Percentiles rank a stretch among this genome's conserved stretches.
Evolutionary conservation across 2,888 invertebrate species (phyloP).

Genomic region (Bellardia pandia): DNA sequence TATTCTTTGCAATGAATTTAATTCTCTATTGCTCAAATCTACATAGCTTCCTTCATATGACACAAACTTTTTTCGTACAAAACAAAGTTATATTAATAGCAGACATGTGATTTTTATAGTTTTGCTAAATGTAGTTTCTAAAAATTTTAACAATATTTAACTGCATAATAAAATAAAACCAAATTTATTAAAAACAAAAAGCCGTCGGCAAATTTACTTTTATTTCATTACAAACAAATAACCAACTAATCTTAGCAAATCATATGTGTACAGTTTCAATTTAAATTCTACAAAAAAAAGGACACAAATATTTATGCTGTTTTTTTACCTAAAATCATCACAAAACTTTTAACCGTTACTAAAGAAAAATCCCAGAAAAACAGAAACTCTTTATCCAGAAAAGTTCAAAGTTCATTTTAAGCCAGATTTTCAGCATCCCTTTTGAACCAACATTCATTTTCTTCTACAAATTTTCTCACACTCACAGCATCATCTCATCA

Average conservation of each 20-base stretch:
- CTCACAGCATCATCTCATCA: slow-evolving; percentile 59
- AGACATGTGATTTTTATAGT: too few relatives aligned
- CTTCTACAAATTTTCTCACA: slow-evolving; percentile 63
- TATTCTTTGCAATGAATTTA: too few relatives aligned
- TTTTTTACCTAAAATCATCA: neutral
- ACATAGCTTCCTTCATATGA: too few relatives aligned
- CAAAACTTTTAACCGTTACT: slow-evolving; percentile 32
- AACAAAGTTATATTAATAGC: too few relatives aligned
- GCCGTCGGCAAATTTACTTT: slow-evolving; percentile 41
- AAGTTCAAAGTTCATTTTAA: slow-evolving; percentile 51
- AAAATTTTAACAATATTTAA: too few relatives aligned
- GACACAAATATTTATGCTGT: neutral
- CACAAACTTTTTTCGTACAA: too few relatives aligned
- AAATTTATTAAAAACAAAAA: neutral
- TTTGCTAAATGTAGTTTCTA: too few relatives aligned
- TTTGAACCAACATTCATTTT: neutral
- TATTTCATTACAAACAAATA: neutral
- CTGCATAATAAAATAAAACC: too few relatives aligned
- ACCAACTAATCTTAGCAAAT: neutral
- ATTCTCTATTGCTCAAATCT: too few relatives aligned
- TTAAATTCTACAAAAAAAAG: neutral
- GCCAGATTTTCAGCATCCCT: slow-evolving; percentile 17
- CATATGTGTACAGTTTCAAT: neutral
- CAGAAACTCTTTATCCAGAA: neutral
- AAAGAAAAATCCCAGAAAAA: neutral